These are phyloP conservation scores for Sebastiscus tertius DNA, from an alignment of 2,797 vertebrate genomes.

Conservation along the genomic window DNA sequence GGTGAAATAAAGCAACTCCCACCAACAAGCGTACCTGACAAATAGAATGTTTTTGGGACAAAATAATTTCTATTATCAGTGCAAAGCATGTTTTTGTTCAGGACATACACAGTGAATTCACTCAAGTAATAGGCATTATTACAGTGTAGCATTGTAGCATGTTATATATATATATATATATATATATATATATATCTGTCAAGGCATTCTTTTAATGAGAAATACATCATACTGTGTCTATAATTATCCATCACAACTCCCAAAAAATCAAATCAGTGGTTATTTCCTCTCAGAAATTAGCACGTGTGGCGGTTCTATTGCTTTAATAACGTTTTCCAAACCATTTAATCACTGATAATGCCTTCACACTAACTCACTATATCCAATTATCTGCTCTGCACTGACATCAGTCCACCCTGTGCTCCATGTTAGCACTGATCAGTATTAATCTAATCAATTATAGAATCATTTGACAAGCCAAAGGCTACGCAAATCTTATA, in stretches of 20 bases:
- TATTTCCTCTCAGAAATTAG: constrained; percentile 29
- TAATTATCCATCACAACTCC: constrained; percentile 2
- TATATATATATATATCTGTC: background rate
- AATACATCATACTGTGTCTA: background rate
- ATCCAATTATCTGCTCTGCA: constrained; percentile 68
- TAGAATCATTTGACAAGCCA: constrained; percentile 82
- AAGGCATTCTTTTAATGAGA: background rate
- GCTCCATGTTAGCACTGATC: constrained; percentile 78
- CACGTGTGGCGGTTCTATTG: constrained; percentile 24
- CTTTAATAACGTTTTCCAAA: constrained; percentile 37
- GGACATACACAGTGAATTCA: background rate
- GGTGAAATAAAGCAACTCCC: background rate
- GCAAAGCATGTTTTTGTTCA: background rate
- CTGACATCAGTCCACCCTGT: constrained; percentile 69
- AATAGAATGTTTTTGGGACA: background rate
- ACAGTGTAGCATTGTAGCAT: background rate
- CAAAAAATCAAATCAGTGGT: constrained; percentile 7
- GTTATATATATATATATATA: background rate
- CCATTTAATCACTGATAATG: constrained; percentile 61
- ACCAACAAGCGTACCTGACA: background rate
- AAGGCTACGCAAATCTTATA: constrained; percentile 81
- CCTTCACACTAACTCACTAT: constrained; percentile 64
- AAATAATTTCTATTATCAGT: background rate
- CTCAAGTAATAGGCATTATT: background rate
- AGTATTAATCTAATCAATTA: constrained; percentile 87